Evolutionary conservation across 2,113 vertebrate species (phyloP).

Genomic region (rat (Rattus norvegicus)): GRCr8 NC_086020.1:14257001-14257500

Average conservation of each 20-base stretch:
- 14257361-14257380: too few relatives aligned
- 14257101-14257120: background rate
- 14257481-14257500: too few relatives aligned
- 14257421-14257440: too few relatives aligned
- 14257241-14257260: background rate
- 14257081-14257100: background rate
- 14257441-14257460: too few relatives aligned
- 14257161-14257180: background rate
- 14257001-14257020: background rate
- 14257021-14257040: background rate
- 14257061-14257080: background rate
- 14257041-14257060: background rate
- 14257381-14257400: too few relatives aligned
- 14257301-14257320: background rate
- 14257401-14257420: too few relatives aligned
- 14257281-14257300: too few relatives aligned
- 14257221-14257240: background rate
- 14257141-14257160: background rate
- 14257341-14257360: too few relatives aligned
- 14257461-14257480: too few relatives aligned
- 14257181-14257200: background rate
- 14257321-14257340: too few relatives aligned
- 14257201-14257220: background rate
- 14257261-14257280: background rate
- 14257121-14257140: background rate